Base-by-base conservation (phyloP, 1,140 invertebrate genomes). In the Drosophila ohnishii region DNA sequence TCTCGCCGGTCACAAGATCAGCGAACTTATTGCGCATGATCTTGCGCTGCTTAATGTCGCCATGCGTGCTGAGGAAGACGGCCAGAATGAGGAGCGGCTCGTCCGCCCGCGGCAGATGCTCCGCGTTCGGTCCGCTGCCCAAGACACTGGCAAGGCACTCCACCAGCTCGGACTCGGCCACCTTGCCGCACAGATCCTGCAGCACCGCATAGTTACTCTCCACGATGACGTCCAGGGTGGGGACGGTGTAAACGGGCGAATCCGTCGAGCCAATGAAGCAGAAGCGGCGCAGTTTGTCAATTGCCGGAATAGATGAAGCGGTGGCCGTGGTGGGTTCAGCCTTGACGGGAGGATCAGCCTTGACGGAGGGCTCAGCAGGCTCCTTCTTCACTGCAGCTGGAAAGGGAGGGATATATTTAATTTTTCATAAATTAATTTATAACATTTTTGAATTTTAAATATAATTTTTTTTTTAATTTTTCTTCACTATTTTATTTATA, bases 81-180 rank as follows among this genome's bases (percentile, higher is more conserved):
- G 90, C 90, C 45, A 89, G 69, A 5, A 86, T 65, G 14, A 91
- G 76, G 2, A 91, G 51, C n/a, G 80, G 56, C 56, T 91, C 90
- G 51, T 91, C 87, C n/a, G 39, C 51, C 0, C 90, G 78, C 19
- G 83, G 77, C 39, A 83, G 42, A 16, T 48, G 42, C 14, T 61
- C 67, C 1, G 56, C 48, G 28, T 78, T 76, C 2, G 22, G 39
- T 5, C 53, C n/a, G 14, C 48, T 48, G 3, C 79, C 44, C 42
- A 80, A 13, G 0, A 48, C 51, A 28, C 9, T 50, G 1, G n/a
- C 60, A 13, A 87, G 39, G 42, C 64, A 83, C 2, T 77, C 72
- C 1, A 60, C 34, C 34, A 88, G 47, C 11, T 84, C 55, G 4
- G 16, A n/a, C 2, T 51, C 59, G 4, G 8, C 40, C 5, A 89